These are phyloP conservation scores for Phylloscopus collybita DNA, from an alignment of 2,797 vertebrate species.

Conservation along the genomic window DNA sequence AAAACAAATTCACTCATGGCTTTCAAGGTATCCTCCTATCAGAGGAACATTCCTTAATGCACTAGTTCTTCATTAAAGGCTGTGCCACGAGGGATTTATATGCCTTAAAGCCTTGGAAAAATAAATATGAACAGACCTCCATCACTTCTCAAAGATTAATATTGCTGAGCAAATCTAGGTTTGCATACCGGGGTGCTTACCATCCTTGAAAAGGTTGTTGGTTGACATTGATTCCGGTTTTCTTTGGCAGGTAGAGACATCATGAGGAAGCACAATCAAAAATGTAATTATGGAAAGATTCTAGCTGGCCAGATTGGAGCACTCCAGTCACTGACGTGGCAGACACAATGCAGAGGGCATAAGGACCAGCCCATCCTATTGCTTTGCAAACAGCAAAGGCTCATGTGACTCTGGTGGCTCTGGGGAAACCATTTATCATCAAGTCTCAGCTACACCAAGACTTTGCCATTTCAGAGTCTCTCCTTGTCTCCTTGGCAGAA, in stretches of 20 bases:
- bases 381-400: not conserved
- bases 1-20: not conserved
- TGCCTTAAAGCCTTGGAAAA: not conserved
- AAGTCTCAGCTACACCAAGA: not conserved
- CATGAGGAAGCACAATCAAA: not conserved
- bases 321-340: not conserved
- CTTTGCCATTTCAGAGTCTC: not conserved
- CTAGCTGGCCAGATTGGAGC: not conserved
- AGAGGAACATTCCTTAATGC: not conserved
- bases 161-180: not conserved
- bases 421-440: not conserved
- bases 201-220: not conserved
- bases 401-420: not conserved
- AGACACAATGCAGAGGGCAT: not conserved
- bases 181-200: rapidly evolving
- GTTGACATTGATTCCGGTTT: not conserved
- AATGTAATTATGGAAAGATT: not conserved
- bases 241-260: not conserved
- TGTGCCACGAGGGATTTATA: not conserved
- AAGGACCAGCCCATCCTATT: not conserved
- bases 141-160: not conserved
- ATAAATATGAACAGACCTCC: not conserved
- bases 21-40: not conserved
- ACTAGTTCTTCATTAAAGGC: not conserved
- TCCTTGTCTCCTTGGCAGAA: conserved; percentile 2